These are phyloP conservation scores for Margaritifera margaritifera DNA, from an alignment of 2,888 invertebrate genomes.

Conservation along the genomic window DNA sequence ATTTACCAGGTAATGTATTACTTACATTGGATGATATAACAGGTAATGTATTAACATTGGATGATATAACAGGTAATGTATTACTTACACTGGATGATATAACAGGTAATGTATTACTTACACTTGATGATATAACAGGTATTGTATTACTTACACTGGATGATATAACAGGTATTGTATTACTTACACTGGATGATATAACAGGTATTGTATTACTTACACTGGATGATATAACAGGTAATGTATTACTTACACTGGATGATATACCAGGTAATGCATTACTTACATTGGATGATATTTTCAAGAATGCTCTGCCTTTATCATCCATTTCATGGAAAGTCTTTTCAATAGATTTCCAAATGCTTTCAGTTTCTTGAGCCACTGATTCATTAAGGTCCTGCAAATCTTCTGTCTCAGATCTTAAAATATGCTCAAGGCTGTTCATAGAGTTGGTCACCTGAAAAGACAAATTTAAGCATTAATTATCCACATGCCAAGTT, in stretches of 20 bases:
- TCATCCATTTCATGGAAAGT: slow-evolving; percentile 80
- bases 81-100: too few relatives aligned
- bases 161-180: too few relatives aligned
- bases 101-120: too few relatives aligned
- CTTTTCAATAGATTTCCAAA: slow-evolving; percentile 80
- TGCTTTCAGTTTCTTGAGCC: slow-evolving; percentile 76
- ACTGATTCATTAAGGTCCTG: slow-evolving; percentile 75
- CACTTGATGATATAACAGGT: slow-evolving; percentile 56
- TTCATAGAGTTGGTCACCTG: slow-evolving; percentile 80
- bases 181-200: too few relatives aligned
- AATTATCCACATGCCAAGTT: too few relatives aligned
- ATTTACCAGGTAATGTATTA: slow-evolving; percentile 3
- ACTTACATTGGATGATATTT: slow-evolving; percentile 62
- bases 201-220: too few relatives aligned
- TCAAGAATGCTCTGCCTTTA: slow-evolving; percentile 78
- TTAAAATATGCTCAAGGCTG: slow-evolving; percentile 78
- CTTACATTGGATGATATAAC: slow-evolving; percentile 61
- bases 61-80: too few relatives aligned
- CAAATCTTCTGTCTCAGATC: slow-evolving; percentile 74
- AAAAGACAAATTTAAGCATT: slow-evolving; percentile 11
- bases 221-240: too few relatives aligned
- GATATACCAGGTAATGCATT: neutral
- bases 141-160: slow-evolving; percentile 75
- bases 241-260: too few relatives aligned
- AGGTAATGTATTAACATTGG: slow-evolving; percentile 74